Evolutionary conservation across 1,140 invertebrate genomes (phyloP).

Genomic region (Drosophila kurseongensis): DNA sequence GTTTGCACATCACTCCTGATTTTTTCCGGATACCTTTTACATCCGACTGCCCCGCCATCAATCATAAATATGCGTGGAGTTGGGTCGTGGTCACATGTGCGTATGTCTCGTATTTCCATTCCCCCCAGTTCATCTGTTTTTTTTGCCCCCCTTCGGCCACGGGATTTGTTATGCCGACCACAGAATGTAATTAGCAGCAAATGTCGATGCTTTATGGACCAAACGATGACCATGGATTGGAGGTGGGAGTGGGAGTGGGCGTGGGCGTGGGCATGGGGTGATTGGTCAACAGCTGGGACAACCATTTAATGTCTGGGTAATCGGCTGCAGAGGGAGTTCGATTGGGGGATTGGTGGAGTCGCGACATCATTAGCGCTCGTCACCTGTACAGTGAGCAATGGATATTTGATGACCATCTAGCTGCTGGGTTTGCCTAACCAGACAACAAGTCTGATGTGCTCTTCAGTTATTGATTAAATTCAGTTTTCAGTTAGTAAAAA

Average conservation of each 20-base stretch:
- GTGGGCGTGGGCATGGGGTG: neutral
- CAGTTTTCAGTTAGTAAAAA: too few species aligned
- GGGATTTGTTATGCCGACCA: slow-evolving; percentile 79
- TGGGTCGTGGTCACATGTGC: slow-evolving; percentile 56
- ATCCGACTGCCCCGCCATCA: slow-evolving; percentile 54
- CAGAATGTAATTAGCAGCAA: slow-evolving; percentile 82
- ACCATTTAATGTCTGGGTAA: slow-evolving; percentile 3
- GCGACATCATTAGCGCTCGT: slow-evolving; percentile 37
- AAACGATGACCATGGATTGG: slow-evolving; percentile 15
- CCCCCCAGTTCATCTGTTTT: slow-evolving; percentile 18
- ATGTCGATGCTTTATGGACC: slow-evolving; percentile 59
- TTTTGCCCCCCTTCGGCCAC: slow-evolving; percentile 10
- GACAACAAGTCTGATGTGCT: too few species aligned
- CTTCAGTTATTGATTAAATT: too few species aligned
- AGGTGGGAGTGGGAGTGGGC: neutral
- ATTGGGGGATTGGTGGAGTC: neutral
- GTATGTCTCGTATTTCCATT: slow-evolving; percentile 36
- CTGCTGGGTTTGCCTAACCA: neutral
- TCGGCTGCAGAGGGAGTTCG: neutral
- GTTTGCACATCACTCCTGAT: slow-evolving; percentile 17
- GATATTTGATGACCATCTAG: slow-evolving; percentile 8
- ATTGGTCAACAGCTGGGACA: slow-evolving; percentile 26
- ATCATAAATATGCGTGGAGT: slow-evolving; percentile 61
- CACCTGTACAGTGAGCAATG: slow-evolving; percentile 41
- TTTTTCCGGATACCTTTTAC: slow-evolving; percentile 22